Conservation (phyloP, 2,113 vertebrate species). For the Rhinopomastus cyanomelas region DNA sequence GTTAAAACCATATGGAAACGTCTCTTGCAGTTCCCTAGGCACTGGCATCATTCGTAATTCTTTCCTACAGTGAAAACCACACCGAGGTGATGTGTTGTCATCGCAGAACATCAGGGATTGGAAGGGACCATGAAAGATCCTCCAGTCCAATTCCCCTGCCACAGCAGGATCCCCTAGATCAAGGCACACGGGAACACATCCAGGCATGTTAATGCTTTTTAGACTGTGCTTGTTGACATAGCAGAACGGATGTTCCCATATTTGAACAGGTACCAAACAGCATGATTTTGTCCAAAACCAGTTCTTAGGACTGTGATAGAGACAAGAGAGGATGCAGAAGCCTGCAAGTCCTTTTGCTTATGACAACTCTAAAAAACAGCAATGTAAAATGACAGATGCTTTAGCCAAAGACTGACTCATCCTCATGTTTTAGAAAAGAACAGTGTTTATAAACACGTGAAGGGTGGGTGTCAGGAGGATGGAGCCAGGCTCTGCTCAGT, state of each 20-base stretch:
- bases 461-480: no score
- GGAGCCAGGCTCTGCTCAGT: no score
- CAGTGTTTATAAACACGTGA: no score
- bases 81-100: neutral
- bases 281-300: neutral
- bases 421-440: neutral
- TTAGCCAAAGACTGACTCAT: neutral
- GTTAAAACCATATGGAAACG: constrained; percentile 30
- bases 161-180: no score
- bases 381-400: neutral
- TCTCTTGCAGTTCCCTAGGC: neutral
- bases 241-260: neutral
- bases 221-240: neutral
- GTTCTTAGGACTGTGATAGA: neutral
- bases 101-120: no score
- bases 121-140: no score
- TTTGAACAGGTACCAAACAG: neutral
- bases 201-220: neutral
- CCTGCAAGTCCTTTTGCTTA: neutral
- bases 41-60: neutral
- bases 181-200: no score
- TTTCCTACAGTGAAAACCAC: neutral
- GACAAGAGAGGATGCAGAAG: neutral
- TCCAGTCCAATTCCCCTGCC: no score
- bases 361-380: neutral